Conservation (phyloP, 2,113 vertebrate species). For the Nothobranchius furzeri region DNA sequence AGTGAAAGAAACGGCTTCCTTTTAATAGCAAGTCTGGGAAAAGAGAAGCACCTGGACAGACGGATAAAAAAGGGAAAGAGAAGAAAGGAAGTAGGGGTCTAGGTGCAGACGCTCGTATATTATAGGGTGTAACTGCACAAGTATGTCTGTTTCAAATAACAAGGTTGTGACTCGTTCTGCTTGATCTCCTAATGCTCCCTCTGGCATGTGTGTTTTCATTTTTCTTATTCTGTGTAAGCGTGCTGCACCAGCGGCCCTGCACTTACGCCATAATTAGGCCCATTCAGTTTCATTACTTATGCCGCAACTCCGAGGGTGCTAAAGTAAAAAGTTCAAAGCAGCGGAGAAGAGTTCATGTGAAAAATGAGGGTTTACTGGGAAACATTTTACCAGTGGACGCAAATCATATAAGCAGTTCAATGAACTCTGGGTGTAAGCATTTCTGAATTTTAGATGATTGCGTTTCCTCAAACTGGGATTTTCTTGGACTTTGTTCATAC, state of each 20-base stretch:
- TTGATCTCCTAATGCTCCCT: conserved; percentile 8
- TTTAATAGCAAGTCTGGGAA: conserved; percentile 28
- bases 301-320: not conserved
- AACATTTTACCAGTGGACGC: too few species aligned
- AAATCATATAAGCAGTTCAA: too few species aligned
- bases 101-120: conserved; percentile 2
- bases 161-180: conserved; percentile 6
- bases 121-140: conserved; percentile 7
- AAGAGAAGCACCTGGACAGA: conserved; percentile 17
- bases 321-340: not conserved
- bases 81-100: not conserved
- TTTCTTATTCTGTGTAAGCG: conserved; percentile 3
- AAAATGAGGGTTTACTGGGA: too few species aligned
- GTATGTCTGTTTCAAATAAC: conserved; percentile 19
- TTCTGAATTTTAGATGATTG: too few species aligned
- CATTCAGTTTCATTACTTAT: conserved; percentile 1
- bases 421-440: too few species aligned
- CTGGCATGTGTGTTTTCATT: not conserved
- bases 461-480: too few species aligned
- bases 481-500: too few species aligned
- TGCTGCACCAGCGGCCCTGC: not conserved
- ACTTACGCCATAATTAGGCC: conserved; percentile 4
- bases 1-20: conserved; percentile 5
- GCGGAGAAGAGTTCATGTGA: not conserved
- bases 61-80: conserved; percentile 10